Evolutionary conservation across 1,140 invertebrate species (phyloP), one percentile per base, ranked within the genome.

Genomic region (Drosophila pseudoobscura): DNA sequence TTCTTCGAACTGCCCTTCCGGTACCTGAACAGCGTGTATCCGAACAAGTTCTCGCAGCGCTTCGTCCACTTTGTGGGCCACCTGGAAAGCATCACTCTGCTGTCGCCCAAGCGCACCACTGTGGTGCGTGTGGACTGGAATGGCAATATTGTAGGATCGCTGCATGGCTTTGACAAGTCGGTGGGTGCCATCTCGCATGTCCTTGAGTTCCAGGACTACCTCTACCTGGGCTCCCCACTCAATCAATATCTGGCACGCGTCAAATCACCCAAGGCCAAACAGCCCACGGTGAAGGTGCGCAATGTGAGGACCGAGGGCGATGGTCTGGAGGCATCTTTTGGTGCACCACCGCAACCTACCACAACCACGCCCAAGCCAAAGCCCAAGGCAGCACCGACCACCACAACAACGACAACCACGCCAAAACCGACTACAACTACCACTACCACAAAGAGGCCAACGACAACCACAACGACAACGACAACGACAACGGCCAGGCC

Each of bases 201-300:
- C 2, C 93, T 94, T 55, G 93, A 95, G 43, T 92, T 91, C 74
- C 92, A 93, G 55, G 92, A 93, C 62, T 90, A 92, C 72, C 75
- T 94, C 3, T 92, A 92, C 45, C 76, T 93, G 22, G 93, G 96
- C 13, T 95, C 94, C n/a, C 96, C 96, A 7, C 94, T 93, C 66
- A 94, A 94, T 79, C 90, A 94, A 22, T 96, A 93, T 77, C 90
- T 97, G 46, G 94, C 92, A 4, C 93, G 94, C 73, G 92, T 93
- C 0, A 93, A 94, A 39, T 90, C 95, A 9, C 89, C 93, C 56
- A 87, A 94, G 77, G 89, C 94, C 6, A 87, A 82, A 47, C 89
- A 89, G 56, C 90, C 88, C 43, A 92, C 93, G 65, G 52, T 91
- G 0, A 91, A 90, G 55, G 78, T 91, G 8, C 77, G 77, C 6